A percentile compares a stretch with the other conserved stretches of the same genome.
phyloP scores from a whole-genome alignment of 2,797 vertebrate genomes.

The Phaenicophaeus curvirostris region DNA sequence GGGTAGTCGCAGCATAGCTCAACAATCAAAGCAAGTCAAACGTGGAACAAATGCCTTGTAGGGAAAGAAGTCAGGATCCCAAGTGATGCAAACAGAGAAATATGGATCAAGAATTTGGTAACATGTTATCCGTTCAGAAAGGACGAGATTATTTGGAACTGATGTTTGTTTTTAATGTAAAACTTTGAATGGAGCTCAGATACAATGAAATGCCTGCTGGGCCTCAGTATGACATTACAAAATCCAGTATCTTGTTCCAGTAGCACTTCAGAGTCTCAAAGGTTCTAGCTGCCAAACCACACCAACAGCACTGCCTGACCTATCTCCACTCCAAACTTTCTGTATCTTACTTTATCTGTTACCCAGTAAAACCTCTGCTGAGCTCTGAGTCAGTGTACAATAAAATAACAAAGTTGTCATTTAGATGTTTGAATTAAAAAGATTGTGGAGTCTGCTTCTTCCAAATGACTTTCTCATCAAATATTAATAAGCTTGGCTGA shows the following conservation, averaged over 20 bases:
- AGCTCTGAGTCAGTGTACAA: not conserved
- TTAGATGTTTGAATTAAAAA: conserved; percentile 6
- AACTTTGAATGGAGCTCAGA: not conserved
- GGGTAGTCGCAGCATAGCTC: not conserved
- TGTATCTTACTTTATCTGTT: not conserved
- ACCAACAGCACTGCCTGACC: not conserved
- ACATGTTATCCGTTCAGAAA: not conserved
- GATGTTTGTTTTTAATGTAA: not conserved
- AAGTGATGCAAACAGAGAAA: not conserved
- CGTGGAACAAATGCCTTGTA: not conserved
- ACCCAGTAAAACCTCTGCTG: not conserved
- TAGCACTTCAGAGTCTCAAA: not conserved
- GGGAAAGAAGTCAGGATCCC: not conserved
- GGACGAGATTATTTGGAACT: not conserved
- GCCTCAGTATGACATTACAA: not conserved
- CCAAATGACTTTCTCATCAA: conserved; percentile 26
- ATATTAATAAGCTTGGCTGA: conserved; percentile 45
- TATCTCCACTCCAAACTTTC: not conserved
- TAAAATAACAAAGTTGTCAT: conserved; percentile 46
- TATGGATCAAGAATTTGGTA: not conserved
- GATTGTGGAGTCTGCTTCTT: not conserved
- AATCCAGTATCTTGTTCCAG: not conserved
- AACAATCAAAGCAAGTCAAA: conserved; percentile 15
- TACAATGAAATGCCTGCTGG: not conserved
- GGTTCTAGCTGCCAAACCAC: not conserved